phyloP scores from a whole-genome alignment of 2,888 invertebrate species.

The Penaeus monodon region DNA sequence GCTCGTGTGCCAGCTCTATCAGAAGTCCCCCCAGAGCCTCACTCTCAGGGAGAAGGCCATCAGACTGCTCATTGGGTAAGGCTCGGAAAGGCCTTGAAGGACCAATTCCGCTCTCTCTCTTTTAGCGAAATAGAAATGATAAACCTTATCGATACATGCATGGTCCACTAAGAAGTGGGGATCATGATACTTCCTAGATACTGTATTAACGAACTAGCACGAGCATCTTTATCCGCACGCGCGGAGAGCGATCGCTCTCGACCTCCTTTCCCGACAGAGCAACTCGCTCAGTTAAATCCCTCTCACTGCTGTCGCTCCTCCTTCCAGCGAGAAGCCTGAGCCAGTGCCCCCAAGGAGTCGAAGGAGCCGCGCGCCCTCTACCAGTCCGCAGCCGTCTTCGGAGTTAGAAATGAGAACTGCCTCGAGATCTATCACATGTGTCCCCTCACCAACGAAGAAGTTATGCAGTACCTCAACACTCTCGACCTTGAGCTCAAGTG shows the following conservation, averaged over 20 bases:
- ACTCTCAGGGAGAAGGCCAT: conserved; percentile 20
- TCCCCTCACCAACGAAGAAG: conserved; percentile 13
- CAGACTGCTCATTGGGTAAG: conserved; percentile 31
- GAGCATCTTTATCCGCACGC: neutral
- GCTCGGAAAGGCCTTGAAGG: neutral
- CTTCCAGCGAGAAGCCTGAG: neutral
- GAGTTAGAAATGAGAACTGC: conserved; percentile 21
- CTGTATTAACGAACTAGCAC: too few species aligned
- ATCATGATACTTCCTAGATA: too few species aligned
- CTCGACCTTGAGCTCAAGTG: too few species aligned
- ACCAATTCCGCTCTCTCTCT: neutral
- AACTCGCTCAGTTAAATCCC: neutral
- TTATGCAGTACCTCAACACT: too few species aligned
- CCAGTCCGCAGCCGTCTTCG: conserved; percentile 41
- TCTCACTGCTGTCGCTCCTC: neutral
- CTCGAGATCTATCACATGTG: conserved; percentile 16
- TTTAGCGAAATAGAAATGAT: too few species aligned
- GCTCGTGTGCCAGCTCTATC: conserved; percentile 35
- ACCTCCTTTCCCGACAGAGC: neutral
- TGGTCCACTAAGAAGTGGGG: too few species aligned
- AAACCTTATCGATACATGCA: too few species aligned
- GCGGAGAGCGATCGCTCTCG: neutral
- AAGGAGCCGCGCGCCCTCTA: conserved; percentile 14
- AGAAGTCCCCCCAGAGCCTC: conserved; percentile 17
- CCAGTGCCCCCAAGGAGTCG: conserved; percentile 6